A percentile compares a stretch with the other conserved stretches of the same genome.
These are phyloP conservation scores for Chloroclysta siterata DNA, from an alignment of 2,888 invertebrate genomes.

Conservation along the genomic window DNA sequence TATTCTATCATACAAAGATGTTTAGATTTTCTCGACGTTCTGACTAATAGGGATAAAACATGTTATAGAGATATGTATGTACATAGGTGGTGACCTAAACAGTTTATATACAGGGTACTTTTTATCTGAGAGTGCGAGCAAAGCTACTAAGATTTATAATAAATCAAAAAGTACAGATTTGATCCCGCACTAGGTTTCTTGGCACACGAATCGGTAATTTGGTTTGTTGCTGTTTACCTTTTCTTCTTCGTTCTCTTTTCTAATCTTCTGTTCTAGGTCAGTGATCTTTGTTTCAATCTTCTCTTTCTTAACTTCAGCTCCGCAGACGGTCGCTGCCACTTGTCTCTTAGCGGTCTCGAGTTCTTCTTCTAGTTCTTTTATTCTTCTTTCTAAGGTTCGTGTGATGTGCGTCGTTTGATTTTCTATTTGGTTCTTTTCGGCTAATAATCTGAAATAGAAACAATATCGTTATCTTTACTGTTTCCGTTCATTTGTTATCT, in stretches of 20 bases:
- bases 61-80: no score
- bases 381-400: conserved; percentile 54
- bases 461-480: background rate
- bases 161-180: no score
- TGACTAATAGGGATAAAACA: no score
- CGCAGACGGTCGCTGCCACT: conserved; percentile 53
- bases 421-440: conserved; percentile 67
- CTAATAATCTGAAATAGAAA: conserved; percentile 58
- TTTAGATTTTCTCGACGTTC: background rate
- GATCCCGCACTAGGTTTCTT: no score
- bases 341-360: conserved; percentile 64
- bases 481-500: background rate
- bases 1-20: background rate
- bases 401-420: conserved; percentile 52
- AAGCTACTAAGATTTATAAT: no score
- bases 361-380: conserved; percentile 65
- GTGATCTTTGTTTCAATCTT: conserved; percentile 63
- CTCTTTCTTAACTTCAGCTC: conserved; percentile 62
- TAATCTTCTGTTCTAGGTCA: conserved; percentile 60
- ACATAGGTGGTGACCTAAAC: no score
- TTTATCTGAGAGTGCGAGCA: no score
- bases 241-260: conserved; percentile 56
- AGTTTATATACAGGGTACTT: no score
- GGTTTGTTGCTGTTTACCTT: conserved; percentile 48
- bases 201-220: background rate